phyloP scores from a whole-genome alignment of 2,888 invertebrate genomes.

The Drosophila paucipuncta region DNA sequence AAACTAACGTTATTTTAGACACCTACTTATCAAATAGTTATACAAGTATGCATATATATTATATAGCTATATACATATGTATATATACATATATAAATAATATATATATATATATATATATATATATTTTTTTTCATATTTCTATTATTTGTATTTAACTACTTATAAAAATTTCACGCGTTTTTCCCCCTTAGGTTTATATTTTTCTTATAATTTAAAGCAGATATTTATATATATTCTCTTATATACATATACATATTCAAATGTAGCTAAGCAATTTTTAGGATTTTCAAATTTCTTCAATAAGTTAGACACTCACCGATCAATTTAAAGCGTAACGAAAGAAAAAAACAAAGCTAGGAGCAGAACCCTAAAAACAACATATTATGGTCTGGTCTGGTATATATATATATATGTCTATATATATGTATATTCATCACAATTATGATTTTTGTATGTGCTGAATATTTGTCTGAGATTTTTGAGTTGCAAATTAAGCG shows the following conservation, averaged over 20 bases:
- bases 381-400: conserved; percentile 2
- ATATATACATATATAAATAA: conserved; percentile 28
- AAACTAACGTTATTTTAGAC: conserved; percentile 75
- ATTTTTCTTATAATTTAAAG: conserved; percentile 47
- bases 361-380: background rate
- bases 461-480: conserved; percentile 50
- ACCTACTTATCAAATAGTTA: conserved; percentile 65
- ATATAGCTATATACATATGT: conserved; percentile 16
- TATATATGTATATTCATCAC: conserved; percentile 2
- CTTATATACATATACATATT: conserved; percentile 18
- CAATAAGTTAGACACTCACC: conserved; percentile 49
- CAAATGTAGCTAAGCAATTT: conserved; percentile 70
- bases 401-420: conserved; percentile 2
- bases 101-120: conserved; percentile 1
- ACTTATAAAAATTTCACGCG: conserved; percentile 7
- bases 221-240: conserved; percentile 13
- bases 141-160: conserved; percentile 32
- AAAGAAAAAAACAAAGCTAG: conserved; percentile 8
- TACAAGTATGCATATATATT: conserved; percentile 27
- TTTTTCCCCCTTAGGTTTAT: conserved; percentile 15
- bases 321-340: conserved; percentile 40
- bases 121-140: conserved; percentile 19
- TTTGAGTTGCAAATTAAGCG: background rate
- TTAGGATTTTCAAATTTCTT: conserved; percentile 73
- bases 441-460: conserved; percentile 18